Evolutionary conservation across 35 echinoderm and acorn worm species (phyloP), one percentile per base, ranked within the genome.

Genomic region (Stichopus chloronotus): DNA sequence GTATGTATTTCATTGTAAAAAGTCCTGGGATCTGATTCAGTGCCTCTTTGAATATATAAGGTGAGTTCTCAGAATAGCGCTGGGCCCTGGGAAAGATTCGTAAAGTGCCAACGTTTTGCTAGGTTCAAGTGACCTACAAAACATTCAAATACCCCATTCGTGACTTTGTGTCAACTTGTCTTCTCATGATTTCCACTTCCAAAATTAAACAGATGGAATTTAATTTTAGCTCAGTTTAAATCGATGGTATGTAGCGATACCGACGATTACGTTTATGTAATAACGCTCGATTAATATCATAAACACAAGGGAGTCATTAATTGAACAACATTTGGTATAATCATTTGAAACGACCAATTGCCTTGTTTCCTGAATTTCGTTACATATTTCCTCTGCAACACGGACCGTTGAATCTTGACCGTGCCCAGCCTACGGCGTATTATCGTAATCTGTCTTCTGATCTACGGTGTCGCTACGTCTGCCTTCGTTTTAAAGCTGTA

Each of bases 271-370:
- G 69, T 74, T 14, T 74, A 74, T 74, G 69, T 74, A 19, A 74
- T 74, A 19, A 74, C 13, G 13, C 0, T 20, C 69, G 5, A n/a
- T 74, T 74, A 4, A 74, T 74, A 74, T 74, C 69, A 74, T 74
- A 20, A 21, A 74, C 69, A 74, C 69, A 74, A 21, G 11, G 69
- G 69, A 74, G 19, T 74, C 69, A 74, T n/a, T 74, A 22, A 14
- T 74, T 74, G 13, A 14, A 74, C 2, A 74, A 74, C 69, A 74
- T 74, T 74, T 74, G 69, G 19, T 74, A 74, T 74, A 20, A 74
- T 74, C 69, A 74, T 74, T 19, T 74, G 69, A 74, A 74, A 74
- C 69, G 69, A 74, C 69, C 69, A 74, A 74, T 74, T 74, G 22
- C 0, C 17, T 74, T 20, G 17, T 24, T 74, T 74, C 20, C 19